Percentiles rank a stretch among this genome's conserved stretches.
Conservation (phyloP, 2,888 invertebrate species). For the Myopa testacea region DNA sequence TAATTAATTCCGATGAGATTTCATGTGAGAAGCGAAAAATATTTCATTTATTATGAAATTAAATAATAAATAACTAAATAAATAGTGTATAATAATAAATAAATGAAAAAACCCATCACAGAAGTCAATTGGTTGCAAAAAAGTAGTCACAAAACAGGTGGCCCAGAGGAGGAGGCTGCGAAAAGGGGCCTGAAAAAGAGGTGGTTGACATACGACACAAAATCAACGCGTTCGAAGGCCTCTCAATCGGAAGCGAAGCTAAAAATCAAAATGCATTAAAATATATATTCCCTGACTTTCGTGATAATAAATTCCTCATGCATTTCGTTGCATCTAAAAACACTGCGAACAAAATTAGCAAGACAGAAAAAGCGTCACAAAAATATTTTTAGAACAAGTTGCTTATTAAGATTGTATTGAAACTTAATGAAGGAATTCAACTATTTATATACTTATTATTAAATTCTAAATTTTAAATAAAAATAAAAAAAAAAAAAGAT, state of each 20-base stretch:
- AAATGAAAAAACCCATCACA: no score
- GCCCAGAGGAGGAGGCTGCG: no score
- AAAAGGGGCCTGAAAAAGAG: background rate
- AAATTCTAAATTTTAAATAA: background rate
- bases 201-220: background rate
- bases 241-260: background rate
- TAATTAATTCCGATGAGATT: background rate
- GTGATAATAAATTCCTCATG: constrained; percentile 21
- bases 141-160: no score
- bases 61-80: no score
- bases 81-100: no score
- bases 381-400: background rate
- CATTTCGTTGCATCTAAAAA: constrained; percentile 1
- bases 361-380: background rate
- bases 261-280: background rate
- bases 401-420: background rate
- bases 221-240: background rate
- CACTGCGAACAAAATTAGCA: background rate
- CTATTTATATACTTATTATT: background rate
- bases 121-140: background rate
- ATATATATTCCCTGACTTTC: background rate
- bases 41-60: no score
- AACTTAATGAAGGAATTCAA: background rate
- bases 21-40: no score
- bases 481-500: background rate